These are phyloP conservation scores for Sternotherus odoratus DNA, from an alignment of 2,797 vertebrate genomes.

Conservation along the genomic window DNA sequence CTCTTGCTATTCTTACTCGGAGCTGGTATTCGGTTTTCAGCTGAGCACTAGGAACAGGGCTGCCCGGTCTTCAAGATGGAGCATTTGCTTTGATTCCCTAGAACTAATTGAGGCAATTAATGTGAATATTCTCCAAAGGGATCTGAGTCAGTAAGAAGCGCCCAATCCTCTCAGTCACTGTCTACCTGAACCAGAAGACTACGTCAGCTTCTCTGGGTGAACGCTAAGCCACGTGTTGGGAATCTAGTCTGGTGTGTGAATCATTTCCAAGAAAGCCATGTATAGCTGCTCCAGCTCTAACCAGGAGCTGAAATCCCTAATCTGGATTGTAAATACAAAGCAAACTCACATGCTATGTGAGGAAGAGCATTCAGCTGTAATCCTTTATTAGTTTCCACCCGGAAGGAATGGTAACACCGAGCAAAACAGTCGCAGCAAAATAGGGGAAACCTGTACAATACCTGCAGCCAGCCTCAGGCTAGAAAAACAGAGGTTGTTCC, in stretches of 20 bases:
- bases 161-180: background rate
- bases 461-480: background rate
- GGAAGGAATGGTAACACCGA: background rate
- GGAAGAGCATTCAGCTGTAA: background rate
- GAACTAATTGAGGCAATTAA: background rate
- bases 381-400: background rate
- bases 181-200: background rate
- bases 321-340: background rate
- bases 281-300: background rate
- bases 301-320: background rate
- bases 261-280: background rate
- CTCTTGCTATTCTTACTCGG: background rate
- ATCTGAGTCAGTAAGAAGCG: rapidly evolving
- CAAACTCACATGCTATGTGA: background rate
- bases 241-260: background rate
- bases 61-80: background rate
- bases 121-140: background rate
- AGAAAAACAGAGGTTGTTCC: background rate
- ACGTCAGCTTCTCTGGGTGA: background rate
- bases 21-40: background rate
- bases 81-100: background rate
- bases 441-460: background rate
- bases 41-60: background rate
- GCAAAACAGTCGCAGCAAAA: background rate
- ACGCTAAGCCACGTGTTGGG: background rate